Conservation (phyloP, 1,140 invertebrate genomes). For the Coptotermes formosanus region DNA sequence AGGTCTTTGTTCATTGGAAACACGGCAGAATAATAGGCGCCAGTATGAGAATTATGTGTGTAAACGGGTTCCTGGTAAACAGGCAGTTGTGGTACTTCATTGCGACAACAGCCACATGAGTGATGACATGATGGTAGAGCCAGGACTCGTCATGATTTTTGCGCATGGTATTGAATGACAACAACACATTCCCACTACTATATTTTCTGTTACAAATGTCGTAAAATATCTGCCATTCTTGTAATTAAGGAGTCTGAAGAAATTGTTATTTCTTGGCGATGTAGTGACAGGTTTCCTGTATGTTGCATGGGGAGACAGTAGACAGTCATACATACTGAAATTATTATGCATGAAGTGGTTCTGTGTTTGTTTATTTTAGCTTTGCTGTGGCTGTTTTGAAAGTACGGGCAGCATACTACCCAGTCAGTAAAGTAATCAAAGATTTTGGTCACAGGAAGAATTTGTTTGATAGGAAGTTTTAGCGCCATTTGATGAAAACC, state of each 20-base stretch:
- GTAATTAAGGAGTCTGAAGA: not conserved
- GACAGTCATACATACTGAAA: too few species aligned
- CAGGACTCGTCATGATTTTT: constrained; percentile 98
- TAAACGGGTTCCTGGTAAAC: constrained; percentile 90
- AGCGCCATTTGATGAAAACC: too few species aligned
- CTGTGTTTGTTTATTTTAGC: too few species aligned
- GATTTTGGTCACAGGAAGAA: too few species aligned
- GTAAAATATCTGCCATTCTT: not conserved
- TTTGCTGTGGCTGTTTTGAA: too few species aligned
- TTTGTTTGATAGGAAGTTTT: too few species aligned
- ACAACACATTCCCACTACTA: not conserved
- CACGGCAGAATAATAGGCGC: constrained; percentile 85
- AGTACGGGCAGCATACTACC: too few species aligned
- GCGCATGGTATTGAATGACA: constrained; percentile 90
- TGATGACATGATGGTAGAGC: constrained; percentile 93
- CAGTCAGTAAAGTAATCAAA: too few species aligned
- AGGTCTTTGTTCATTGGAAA: constrained; percentile 89
- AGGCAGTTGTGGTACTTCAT: constrained; percentile 90
- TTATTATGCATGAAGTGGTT: too few species aligned
- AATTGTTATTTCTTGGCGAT: constrained; percentile 12
- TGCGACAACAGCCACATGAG: constrained; percentile 95
- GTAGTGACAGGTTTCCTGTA: not conserved
- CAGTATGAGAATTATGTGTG: constrained; percentile 94
- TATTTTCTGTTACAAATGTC: not conserved
- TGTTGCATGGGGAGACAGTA: not conserved